phyloP scores from a whole-genome alignment of 2,113 vertebrate genomes.

The Cyrtonyx montezumae region DNA sequence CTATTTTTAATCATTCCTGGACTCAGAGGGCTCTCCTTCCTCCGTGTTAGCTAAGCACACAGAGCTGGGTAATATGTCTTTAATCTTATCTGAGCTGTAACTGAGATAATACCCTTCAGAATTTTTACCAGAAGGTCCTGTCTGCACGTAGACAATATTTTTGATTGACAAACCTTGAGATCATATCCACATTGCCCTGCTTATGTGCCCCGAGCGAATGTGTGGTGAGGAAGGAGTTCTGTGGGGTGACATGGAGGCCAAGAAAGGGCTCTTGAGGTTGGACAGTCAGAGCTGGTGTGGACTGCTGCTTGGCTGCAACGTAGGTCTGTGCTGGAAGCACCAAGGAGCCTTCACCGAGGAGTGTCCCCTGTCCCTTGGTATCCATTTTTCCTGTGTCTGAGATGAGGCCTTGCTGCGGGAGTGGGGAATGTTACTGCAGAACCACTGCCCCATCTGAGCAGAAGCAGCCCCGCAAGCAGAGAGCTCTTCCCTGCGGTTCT shows the following conservation, averaged over 20 bases:
- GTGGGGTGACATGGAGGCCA: neutral
- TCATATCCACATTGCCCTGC: neutral
- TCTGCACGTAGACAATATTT: slow-evolving; percentile 36
- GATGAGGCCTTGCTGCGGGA: neutral
- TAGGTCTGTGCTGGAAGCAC: neutral
- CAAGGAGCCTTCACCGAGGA: neutral
- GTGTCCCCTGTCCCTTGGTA: rapidly evolving
- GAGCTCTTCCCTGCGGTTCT: neutral
- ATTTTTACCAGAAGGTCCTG: slow-evolving; percentile 37
- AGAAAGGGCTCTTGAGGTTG: neutral
- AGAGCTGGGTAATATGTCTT: slow-evolving; percentile 61
- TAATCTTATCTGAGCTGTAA: slow-evolving; percentile 70
- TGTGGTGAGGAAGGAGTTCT: neutral
- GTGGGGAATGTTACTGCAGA: neutral
- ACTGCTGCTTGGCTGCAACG: neutral
- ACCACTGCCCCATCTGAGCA: no score
- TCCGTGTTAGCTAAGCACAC: slow-evolving; percentile 22
- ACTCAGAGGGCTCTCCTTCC: slow-evolving; percentile 60
- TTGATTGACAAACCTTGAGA: slow-evolving; percentile 49
- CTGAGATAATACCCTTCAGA: slow-evolving; percentile 40
- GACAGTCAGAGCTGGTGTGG: neutral
- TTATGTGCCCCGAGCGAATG: neutral
- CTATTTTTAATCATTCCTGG: slow-evolving; percentile 66
- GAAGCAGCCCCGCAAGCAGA: rapidly evolving
- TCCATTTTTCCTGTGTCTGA: neutral